A percentile compares a stretch with the other conserved stretches of the same genome.
These are phyloP conservation scores for Phortica okadai DNA, from an alignment of 2,888 invertebrate genomes.

Conservation along the genomic window DNA sequence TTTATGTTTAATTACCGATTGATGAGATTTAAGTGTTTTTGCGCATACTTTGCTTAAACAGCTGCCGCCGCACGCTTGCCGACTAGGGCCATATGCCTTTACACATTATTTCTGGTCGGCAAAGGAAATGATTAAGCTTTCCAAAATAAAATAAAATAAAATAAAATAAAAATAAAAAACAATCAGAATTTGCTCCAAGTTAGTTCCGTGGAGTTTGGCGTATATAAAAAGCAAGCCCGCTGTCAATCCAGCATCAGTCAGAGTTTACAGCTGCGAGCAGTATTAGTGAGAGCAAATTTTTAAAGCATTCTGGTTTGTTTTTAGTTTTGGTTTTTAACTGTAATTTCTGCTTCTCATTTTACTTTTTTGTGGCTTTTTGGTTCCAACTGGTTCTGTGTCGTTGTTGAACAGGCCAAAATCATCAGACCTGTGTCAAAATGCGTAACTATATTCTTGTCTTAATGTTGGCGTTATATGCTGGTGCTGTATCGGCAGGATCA, in stretches of 20 bases:
- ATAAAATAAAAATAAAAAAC: background rate
- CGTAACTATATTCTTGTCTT: conserved; percentile 57
- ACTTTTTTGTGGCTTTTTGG: background rate
- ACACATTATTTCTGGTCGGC: background rate
- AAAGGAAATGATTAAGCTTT: conserved; percentile 22
- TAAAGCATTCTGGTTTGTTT: background rate
- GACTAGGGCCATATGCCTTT: background rate
- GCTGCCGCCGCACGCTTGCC: background rate
- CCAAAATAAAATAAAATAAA: background rate
- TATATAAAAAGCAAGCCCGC: conserved; percentile 34
- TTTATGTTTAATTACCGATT: conserved; percentile 7
- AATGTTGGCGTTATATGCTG: conserved; percentile 54
- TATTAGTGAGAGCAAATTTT: background rate
- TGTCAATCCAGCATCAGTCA: conserved; percentile 14
- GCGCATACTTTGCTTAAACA: background rate
- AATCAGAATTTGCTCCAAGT: background rate
- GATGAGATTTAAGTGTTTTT: background rate
- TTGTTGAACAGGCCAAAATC: background rate
- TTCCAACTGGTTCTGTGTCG: no score
- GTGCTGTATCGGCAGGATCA: conserved; percentile 58
- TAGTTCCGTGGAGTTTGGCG: conserved; percentile 13
- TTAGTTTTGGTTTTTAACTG: background rate
- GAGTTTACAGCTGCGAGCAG: background rate
- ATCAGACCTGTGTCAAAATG: conserved; percentile 48
- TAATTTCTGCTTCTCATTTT: background rate